These are phyloP conservation scores for Eupelmus urozonus DNA, from an alignment of 2,888 invertebrate genomes.

Conservation along the genomic window DNA sequence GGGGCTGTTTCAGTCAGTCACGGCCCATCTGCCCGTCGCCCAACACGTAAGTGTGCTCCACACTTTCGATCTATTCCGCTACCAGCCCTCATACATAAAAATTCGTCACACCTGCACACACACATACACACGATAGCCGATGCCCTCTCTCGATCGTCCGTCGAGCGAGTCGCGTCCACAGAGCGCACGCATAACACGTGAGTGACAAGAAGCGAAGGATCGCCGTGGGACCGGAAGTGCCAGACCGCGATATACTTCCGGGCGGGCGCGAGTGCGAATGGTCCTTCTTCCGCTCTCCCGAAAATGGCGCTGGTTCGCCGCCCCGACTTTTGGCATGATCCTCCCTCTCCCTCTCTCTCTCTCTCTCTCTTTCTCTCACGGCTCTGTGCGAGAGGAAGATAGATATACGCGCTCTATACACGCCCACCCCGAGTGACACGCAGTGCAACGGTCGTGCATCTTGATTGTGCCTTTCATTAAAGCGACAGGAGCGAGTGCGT, in stretches of 20 bases:
- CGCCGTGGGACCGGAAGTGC: neutral
- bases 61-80: neutral
- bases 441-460: constrained; percentile 34
- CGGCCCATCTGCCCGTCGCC: constrained; percentile 75
- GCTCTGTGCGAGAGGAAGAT: too few species aligned
- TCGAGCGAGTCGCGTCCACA: too few species aligned
- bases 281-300: constrained; percentile 42
- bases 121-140: constrained; percentile 3
- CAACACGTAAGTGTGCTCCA: constrained; percentile 73
- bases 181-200: too few species aligned
- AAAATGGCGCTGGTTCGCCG: constrained; percentile 51
- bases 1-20: constrained; percentile 77
- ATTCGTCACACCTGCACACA: neutral
- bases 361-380: too few species aligned
- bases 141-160: too few species aligned
- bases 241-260: neutral
- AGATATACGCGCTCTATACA: too few species aligned
- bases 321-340: constrained; percentile 7
- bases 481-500: neutral
- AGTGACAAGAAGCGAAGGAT: too few species aligned
- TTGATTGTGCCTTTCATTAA: neutral
- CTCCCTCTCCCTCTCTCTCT: neutral
- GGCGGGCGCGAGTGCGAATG: neutral
- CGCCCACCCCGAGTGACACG: constrained; percentile 37
- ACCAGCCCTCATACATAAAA: neutral